phyloP scores from a whole-genome alignment of 2,888 invertebrate species.

The Cecidostiba fungosa region DNA sequence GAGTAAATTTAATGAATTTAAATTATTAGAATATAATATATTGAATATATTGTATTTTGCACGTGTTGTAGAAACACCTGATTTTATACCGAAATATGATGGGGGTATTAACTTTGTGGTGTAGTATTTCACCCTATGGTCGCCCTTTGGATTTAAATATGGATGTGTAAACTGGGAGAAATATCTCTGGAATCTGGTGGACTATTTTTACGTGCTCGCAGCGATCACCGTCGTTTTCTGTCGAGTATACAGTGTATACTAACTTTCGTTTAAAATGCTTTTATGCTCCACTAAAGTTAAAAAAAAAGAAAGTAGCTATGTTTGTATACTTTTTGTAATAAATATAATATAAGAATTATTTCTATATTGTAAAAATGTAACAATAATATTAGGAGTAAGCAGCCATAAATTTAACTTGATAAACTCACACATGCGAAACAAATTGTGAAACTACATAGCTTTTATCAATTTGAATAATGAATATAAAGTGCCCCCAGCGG shows the following conservation, averaged over 20 bases:
- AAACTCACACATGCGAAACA: neutral
- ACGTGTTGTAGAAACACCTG: no score
- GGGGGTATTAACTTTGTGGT: neutral
- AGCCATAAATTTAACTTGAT: neutral
- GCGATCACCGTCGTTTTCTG: neutral
- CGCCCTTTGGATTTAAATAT: neutral
- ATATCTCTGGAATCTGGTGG: neutral
- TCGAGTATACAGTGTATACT: neutral
- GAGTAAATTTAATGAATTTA: no score
- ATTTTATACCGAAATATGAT: neutral
- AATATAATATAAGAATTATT: no score
- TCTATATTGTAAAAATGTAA: no score
- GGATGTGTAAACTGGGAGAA: neutral
- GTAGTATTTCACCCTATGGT: neutral
- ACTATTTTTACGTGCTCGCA: neutral
- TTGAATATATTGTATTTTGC: no score
- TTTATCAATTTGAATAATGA: neutral
- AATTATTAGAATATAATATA: no score
- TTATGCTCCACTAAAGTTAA: neutral
- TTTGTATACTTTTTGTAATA: no score
- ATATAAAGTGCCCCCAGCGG: neutral
- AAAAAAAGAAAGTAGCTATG: neutral
- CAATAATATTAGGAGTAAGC: neutral
- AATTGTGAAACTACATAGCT: neutral
- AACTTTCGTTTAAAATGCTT: slow-evolving; percentile 4